phyloP scores from a whole-genome alignment of 2,113 vertebrate species.

The Uropsilus gracilis region DNA sequence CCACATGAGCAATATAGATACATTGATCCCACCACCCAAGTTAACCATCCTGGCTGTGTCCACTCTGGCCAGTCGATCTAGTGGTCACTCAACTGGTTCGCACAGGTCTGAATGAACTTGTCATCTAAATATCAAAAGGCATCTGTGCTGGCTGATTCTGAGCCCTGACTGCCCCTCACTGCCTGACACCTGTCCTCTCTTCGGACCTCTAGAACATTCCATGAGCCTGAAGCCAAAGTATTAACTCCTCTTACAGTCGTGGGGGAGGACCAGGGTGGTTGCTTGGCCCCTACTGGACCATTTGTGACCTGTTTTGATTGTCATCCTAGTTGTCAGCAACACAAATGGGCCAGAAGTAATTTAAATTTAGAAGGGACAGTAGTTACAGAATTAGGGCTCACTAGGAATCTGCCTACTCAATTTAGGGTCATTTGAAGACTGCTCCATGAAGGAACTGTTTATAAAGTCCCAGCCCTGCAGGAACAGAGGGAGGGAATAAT shows the following conservation, averaged over 20 bases:
- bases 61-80: not conserved
- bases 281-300: not conserved
- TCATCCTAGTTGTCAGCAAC: not conserved
- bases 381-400: not conserved
- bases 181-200: not conserved
- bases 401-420: not conserved
- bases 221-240: not conserved
- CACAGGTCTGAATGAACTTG: too few relatives aligned
- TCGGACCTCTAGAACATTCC: not conserved
- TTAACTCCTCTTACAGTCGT: not conserved
- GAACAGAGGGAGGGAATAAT: not conserved
- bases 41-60: not conserved
- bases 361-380: not conserved
- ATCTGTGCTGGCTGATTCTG: not conserved
- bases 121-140: not conserved
- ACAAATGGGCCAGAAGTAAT: not conserved
- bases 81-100: not conserved
- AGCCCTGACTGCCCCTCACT: not conserved
- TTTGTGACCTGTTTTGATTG: not conserved
- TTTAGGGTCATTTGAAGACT: not conserved
- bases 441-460: not conserved
- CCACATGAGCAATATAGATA: not conserved
- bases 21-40: not conserved
- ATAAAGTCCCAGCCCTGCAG: not conserved
- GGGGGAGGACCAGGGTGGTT: not conserved